Percentiles rank a stretch among this genome's conserved stretches.
Conservation (phyloP, 2,113 vertebrate genomes). For the Equus quagga region DNA sequence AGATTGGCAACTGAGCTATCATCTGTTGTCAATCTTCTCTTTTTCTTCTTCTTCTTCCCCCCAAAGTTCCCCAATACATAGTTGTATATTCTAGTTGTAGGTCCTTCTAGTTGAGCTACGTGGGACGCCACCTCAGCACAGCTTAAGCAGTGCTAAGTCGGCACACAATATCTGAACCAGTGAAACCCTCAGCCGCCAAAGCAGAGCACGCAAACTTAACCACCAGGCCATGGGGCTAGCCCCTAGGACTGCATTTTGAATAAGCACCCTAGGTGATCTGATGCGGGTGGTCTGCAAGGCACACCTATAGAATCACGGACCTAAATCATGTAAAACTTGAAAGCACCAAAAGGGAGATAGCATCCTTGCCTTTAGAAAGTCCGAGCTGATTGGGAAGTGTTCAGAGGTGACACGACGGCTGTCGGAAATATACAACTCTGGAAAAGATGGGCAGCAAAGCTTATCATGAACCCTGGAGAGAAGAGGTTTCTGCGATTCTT, state of each 20-base stretch:
- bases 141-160: too few relatives aligned
- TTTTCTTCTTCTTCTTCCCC: too few relatives aligned
- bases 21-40: too few relatives aligned
- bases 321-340: neutral
- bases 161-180: too few relatives aligned
- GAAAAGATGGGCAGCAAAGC: neutral
- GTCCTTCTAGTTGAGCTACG: too few relatives aligned
- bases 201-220: too few relatives aligned
- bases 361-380: neutral
- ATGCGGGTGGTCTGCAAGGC: neutral
- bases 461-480: neutral
- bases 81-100: too few relatives aligned
- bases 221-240: too few relatives aligned
- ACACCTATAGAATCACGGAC: neutral
- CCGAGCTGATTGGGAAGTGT: neutral
- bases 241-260: neutral
- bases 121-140: too few relatives aligned
- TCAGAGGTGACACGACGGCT: neutral
- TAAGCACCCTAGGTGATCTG: neutral
- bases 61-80: too few relatives aligned
- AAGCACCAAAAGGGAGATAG: neutral
- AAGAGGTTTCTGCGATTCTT: neutral
- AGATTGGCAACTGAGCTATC: too few relatives aligned
- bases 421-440: neutral
- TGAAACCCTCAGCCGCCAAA: too few relatives aligned